Conservation (phyloP, 1,140 invertebrate genomes). For the Oppia nitens region DNA sequence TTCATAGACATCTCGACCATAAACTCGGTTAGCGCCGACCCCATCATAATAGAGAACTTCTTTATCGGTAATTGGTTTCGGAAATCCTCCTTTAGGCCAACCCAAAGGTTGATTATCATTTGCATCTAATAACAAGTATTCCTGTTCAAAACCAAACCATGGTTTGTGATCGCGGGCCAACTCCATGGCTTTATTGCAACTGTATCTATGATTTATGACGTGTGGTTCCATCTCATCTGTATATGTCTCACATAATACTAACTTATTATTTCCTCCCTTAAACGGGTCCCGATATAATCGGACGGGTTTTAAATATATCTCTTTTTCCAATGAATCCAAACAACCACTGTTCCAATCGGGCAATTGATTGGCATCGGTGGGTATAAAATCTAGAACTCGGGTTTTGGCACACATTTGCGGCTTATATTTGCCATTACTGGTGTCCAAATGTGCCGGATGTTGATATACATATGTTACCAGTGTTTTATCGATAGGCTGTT, state of each 20-base stretch:
- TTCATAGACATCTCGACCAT: slow-evolving; percentile 81
- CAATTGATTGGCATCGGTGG: slow-evolving; percentile 40
- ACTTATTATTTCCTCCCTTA: slow-evolving; percentile 57
- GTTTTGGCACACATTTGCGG: slow-evolving; percentile 81
- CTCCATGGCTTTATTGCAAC: too few relatives aligned
- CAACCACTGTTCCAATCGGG: slow-evolving; percentile 89
- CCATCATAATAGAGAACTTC: slow-evolving; percentile 88
- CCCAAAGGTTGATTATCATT: slow-evolving; percentile 65
- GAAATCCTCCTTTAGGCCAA: slow-evolving; percentile 86
- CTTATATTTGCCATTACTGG: slow-evolving; percentile 76
- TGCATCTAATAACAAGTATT: slow-evolving; percentile 62
- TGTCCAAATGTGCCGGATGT: too few relatives aligned
- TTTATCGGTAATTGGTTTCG: too few relatives aligned
- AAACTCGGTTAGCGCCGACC: slow-evolving; percentile 81
- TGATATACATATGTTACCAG: slow-evolving; percentile 65
- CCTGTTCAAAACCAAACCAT: slow-evolving; percentile 90
- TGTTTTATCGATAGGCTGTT: slow-evolving; percentile 32
- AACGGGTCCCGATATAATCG: slow-evolving; percentile 85
- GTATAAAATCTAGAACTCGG: slow-evolving; percentile 37
- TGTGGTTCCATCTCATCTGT: too few relatives aligned
- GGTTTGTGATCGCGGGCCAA: slow-evolving; percentile 41
- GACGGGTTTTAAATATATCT: slow-evolving; percentile 68
- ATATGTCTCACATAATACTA: too few relatives aligned
- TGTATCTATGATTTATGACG: too few relatives aligned
- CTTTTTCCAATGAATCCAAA: slow-evolving; percentile 19